Percentiles rank a stretch among this genome's conserved stretches.
These are phyloP conservation scores for Myoxocephalus aenaeus DNA, from an alignment of 2,797 vertebrate species.

Conservation along the genomic window DNA sequence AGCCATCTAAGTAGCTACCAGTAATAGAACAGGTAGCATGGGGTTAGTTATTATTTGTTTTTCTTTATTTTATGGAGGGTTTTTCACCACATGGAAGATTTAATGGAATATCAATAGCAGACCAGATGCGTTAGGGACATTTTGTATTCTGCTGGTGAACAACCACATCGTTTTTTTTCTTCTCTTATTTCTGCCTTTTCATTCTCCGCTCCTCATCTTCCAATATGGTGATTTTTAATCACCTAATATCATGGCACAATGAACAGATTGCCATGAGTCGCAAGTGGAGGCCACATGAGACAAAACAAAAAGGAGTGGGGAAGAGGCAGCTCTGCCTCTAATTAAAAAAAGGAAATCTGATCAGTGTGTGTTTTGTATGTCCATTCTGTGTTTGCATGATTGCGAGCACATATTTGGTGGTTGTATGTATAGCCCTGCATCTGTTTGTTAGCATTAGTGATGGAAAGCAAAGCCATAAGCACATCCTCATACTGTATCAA, in stretches of 20 bases:
- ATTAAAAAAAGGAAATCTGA: conserved; percentile 73
- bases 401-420: conserved; percentile 6
- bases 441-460: conserved; percentile 2
- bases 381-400: conserved; percentile 24
- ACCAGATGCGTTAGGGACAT: conserved; percentile 42
- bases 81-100: conserved; percentile 55
- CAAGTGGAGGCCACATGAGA: conserved; percentile 66
- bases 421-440: conserved; percentile 26
- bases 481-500: neutral
- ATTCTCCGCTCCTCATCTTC: conserved; percentile 68
- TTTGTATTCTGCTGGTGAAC: conserved; percentile 61
- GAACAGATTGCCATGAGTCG: conserved; percentile 78
- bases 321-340: conserved; percentile 46
- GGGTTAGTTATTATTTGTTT: conserved; percentile 62
- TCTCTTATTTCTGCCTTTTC: conserved; percentile 43
- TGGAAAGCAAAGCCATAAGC: neutral
- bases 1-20: conserved; percentile 31
- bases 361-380: conserved; percentile 32
- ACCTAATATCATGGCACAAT: conserved; percentile 83
- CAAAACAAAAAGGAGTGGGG: conserved; percentile 64
- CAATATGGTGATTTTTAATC: conserved; percentile 81
- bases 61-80: conserved; percentile 58
- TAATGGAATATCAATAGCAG: conserved; percentile 75
- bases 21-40: conserved; percentile 50
- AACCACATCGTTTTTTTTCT: conserved; percentile 43